Evolutionary conservation across 2,797 vertebrate species (phyloP).

Genomic region (Sebastes trivittatus): DNA sequence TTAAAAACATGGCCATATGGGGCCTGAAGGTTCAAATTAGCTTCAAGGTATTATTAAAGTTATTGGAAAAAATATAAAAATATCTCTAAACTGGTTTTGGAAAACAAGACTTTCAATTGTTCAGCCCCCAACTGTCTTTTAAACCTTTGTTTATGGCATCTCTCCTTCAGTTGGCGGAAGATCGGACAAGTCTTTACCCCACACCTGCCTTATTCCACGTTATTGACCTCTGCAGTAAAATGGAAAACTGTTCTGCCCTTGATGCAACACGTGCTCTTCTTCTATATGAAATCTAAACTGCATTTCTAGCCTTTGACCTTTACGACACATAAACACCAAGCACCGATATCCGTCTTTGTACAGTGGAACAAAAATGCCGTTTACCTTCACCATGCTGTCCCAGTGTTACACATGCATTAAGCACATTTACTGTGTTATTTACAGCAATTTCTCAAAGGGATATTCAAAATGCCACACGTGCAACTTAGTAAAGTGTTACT

Average conservation of each 20-base stretch:
- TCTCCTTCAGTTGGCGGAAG: neutral
- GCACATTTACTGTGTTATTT: neutral
- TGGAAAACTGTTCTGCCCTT: neutral
- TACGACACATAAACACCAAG: neutral
- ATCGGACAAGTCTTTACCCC: neutral
- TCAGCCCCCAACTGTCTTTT: neutral
- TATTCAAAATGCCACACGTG: neutral
- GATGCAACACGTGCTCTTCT: neutral
- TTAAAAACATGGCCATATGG: conserved; percentile 4
- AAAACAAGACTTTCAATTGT: neutral
- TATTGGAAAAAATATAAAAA: neutral
- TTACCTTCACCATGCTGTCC: neutral
- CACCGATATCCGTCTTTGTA: neutral
- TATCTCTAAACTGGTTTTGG: neutral
- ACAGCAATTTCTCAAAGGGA: neutral
- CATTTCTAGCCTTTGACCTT: conserved; percentile 20
- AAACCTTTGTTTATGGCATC: neutral
- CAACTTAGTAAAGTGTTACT: conserved; percentile 4
- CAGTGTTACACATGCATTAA: neutral
- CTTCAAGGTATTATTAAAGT: neutral
- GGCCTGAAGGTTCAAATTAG: neutral
- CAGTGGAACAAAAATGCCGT: neutral
- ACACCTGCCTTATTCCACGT: neutral
- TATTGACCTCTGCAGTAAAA: conserved; percentile 5
- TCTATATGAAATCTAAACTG: conserved; percentile 5